Base-by-base conservation (phyloP, 2,888 invertebrate genomes). In the Lepeophtheirus nordmannii region DNA sequence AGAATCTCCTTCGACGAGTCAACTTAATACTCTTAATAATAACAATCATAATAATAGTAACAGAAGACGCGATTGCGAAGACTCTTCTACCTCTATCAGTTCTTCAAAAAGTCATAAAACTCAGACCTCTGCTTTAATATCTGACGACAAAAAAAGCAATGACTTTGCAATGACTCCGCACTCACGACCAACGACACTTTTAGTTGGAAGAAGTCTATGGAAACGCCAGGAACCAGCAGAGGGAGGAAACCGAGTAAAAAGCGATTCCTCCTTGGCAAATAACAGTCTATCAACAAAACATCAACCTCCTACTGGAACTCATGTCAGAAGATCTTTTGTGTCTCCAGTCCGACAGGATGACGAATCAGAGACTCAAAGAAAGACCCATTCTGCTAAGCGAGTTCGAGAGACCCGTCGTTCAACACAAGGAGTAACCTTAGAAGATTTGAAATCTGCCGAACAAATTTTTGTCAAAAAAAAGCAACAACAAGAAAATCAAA, bases 341-440 rank as follows among this genome's bases (percentile, higher is more conserved):
- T 92, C 92, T 63, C 93, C 94, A 1, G 89, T 90, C 59, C 84
- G 93, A n/a, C n/a, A n/a, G 68, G 93, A 94, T 77, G 94, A 96
- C 77, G 94, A 96, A 76, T 91, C 92, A 73, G 97, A 96, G 79
- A 93, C 94, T 39, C 93, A 94, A 75, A 82, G 96, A 72, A 96
- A 96, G 76, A 92, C 92, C 17, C 91, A 93, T n/a, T n/a, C n/a
- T 75, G 96, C 97, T 11, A 96, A 94, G 76, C 82, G 92, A 69
- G 94, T 94, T 0, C 82, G 97, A 65, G 94, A 96, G 76, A 94
- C 93, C 8, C 81, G 97, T 71, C 82, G 97, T 65, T 94, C 94
- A 1, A 97, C 97, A 22, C 96, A 96, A 77, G 96, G 94, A 65
- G 94, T 96, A 37, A 93, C 93, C n/a, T 81, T 93, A 70, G 94